A percentile compares a stretch with the other conserved stretches of the same genome.
phyloP scores from a whole-genome alignment of 2,888 invertebrate species.

The Stramonita haemastoma region DNA sequence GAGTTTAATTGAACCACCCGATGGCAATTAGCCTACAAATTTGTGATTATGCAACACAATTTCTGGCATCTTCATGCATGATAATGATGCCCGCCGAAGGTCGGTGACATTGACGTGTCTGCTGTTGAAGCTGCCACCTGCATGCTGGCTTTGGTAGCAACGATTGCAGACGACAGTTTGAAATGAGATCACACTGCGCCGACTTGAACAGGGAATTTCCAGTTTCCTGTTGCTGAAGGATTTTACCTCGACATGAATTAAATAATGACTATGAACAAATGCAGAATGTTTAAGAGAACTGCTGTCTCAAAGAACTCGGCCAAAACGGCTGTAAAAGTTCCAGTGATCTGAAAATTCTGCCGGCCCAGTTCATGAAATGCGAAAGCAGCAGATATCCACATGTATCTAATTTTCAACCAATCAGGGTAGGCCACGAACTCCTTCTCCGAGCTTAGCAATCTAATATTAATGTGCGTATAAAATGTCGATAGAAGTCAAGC shows the following conservation, averaged over 20 bases:
- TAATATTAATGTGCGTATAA: constrained; percentile 7
- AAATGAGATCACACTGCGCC: background rate
- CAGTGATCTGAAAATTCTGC: background rate
- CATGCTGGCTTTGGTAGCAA: constrained; percentile 4
- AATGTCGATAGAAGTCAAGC: background rate
- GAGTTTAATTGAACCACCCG: too few relatives aligned
- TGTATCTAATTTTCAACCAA: constrained; percentile 35
- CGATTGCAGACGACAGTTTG: constrained; percentile 28
- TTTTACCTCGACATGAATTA: background rate
- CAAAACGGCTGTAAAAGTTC: background rate
- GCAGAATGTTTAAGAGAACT: background rate
- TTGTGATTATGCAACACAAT: background rate
- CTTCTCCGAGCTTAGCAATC: constrained; percentile 25
- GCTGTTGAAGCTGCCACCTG: constrained; percentile 20
- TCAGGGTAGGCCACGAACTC: constrained; percentile 38
- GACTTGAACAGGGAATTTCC: background rate
- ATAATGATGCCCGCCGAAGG: constrained; percentile 8
- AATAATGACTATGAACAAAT: background rate
- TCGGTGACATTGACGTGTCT: constrained; percentile 27
- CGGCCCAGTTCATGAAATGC: background rate
- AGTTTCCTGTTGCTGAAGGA: background rate
- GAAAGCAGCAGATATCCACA: background rate
- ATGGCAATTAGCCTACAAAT: background rate
- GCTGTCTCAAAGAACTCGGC: background rate
- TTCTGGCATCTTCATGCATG: constrained; percentile 32